Percentiles rank a stretch among this genome's conserved stretches.
Evolutionary conservation across 2,797 vertebrate species (phyloP).

Genomic region (Pangasius sanitwongsei): DNA sequence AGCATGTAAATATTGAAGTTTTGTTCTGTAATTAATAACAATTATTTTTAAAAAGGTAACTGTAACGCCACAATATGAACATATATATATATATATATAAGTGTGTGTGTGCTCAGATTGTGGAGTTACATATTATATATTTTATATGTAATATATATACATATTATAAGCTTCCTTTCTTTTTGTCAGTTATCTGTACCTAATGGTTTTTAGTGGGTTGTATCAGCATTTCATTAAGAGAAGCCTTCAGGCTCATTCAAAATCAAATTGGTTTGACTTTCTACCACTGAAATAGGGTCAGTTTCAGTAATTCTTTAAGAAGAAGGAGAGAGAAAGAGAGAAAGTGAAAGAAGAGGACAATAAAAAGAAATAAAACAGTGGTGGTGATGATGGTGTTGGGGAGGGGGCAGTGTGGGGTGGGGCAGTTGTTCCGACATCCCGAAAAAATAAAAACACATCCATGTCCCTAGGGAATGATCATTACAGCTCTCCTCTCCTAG

Average conservation of each 20-base stretch:
- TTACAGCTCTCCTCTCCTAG: constrained; percentile 55
- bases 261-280: constrained; percentile 62
- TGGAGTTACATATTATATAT: no score
- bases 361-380: neutral
- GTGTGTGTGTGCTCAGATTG: no score
- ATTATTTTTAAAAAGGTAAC: neutral
- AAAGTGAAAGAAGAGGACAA: neutral
- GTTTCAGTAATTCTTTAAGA: constrained; percentile 53
- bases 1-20: neutral
- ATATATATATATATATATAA: neutral
- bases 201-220: constrained; percentile 37
- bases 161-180: neutral
- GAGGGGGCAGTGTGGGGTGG: constrained; percentile 28
- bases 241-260: constrained; percentile 62
- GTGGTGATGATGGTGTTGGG: constrained; percentile 24
- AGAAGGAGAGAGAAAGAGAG: constrained; percentile 14
- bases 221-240: constrained; percentile 60
- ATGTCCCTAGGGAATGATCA: constrained; percentile 57
- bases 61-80: no score
- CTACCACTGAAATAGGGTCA: constrained; percentile 60
- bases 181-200: constrained; percentile 17
- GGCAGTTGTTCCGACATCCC: constrained; percentile 47
- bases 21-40: neutral
- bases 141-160: neutral
- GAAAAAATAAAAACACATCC: constrained; percentile 58